Evolutionary conservation across 2,113 vertebrate genomes (phyloP).

Genomic region (Canis aureus): DNA sequence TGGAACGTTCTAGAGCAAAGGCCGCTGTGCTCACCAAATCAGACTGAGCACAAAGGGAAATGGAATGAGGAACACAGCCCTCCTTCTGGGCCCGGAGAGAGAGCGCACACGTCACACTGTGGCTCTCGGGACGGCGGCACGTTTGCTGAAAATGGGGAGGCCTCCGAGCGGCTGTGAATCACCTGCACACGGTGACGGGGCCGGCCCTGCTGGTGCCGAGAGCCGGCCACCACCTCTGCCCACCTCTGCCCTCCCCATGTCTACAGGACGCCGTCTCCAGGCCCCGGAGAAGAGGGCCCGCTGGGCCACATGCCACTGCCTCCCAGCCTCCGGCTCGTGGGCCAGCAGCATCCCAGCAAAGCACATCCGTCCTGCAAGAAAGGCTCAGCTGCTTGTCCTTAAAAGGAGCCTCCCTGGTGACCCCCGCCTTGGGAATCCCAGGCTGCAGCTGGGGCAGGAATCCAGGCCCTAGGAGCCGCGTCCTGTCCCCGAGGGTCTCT

Average conservation of each 20-base stretch:
- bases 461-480: background rate
- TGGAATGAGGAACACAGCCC: accelerated
- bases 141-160: too few species aligned
- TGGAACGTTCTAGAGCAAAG: background rate
- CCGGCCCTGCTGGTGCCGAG: accelerated
- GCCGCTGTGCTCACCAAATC: background rate
- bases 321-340: accelerated
- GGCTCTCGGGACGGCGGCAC: background rate
- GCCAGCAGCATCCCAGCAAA: accelerated
- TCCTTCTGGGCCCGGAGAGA: background rate
- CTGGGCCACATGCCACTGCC: background rate
- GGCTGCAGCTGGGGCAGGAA: background rate
- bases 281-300: background rate
- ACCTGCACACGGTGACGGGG: accelerated
- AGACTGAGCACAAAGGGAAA: background rate
- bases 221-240: background rate
- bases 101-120: accelerated
- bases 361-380: accelerated
- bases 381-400: background rate
- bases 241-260: background rate
- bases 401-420: background rate
- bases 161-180: accelerated
- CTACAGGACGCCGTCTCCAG: background rate
- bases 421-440: background rate
- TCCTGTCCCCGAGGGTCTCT: background rate